phyloP scores from a whole-genome alignment of 2,888 invertebrate genomes.

The Lasioglossum villosulum region DNA sequence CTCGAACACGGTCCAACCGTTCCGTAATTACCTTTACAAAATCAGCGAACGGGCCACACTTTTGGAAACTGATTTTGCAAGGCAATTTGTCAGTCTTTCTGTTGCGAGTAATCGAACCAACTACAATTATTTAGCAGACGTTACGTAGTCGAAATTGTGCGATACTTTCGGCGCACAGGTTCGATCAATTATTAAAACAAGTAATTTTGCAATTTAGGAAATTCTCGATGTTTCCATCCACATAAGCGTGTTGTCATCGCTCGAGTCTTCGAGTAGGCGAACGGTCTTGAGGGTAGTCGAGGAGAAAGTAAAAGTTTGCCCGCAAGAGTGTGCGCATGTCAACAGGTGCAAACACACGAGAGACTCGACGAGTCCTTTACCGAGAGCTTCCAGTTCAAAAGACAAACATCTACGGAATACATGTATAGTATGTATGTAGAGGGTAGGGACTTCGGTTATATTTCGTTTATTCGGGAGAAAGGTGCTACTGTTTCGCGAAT shows the following conservation, averaged over 20 bases:
- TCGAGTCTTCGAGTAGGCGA: constrained; percentile 13
- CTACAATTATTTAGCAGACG: too few species aligned
- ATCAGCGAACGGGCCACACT: background rate
- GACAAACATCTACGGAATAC: constrained; percentile 42
- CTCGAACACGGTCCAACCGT: constrained; percentile 1
- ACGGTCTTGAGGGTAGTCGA: background rate
- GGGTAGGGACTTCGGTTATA: constrained; percentile 21
- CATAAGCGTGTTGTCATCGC: background rate
- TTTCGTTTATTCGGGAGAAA: constrained; percentile 35
- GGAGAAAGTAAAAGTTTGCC: constrained; percentile 31
- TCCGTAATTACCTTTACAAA: background rate
- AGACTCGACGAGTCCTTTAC: constrained; percentile 11
- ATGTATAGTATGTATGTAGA: background rate
- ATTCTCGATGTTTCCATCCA: too few species aligned
- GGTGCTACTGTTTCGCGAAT: background rate
- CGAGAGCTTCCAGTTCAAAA: constrained; percentile 43
- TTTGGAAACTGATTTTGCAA: too few species aligned
- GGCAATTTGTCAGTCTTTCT: too few species aligned
- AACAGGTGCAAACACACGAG: constrained; percentile 57
- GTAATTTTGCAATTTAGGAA: too few species aligned
- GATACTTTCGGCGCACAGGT: too few species aligned
- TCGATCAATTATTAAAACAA: too few species aligned
- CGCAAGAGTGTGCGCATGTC: constrained; percentile 42
- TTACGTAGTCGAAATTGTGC: too few species aligned
- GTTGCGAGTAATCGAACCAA: too few species aligned